Evolutionary conservation across 2,888 invertebrate genomes (phyloP).

Genomic region (Scelioninae gen. 1): DNA sequence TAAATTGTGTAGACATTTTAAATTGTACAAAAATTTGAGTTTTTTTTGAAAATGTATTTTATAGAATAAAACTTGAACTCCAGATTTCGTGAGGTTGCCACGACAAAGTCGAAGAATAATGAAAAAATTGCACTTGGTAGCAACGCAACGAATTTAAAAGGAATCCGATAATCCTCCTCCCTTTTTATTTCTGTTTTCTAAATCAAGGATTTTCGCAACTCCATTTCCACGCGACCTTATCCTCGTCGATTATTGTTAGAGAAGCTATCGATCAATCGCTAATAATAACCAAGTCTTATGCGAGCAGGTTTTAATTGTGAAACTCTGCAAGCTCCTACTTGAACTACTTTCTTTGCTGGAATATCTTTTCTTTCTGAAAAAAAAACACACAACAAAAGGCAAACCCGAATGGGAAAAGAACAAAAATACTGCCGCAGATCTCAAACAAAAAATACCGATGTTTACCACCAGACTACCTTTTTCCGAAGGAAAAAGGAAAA

Average conservation of each 20-base stretch:
- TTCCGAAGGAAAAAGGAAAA: background rate
- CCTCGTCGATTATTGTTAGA: slow-evolving; percentile 56
- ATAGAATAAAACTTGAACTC: background rate
- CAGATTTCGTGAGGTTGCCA: background rate
- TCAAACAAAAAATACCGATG: background rate
- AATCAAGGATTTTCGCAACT: slow-evolving; percentile 52
- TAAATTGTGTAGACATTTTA: too few species aligned
- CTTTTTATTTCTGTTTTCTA: slow-evolving; percentile 31
- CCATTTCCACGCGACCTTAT: slow-evolving; percentile 43
- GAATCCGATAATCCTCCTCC: slow-evolving; percentile 8
- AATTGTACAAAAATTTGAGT: too few species aligned
- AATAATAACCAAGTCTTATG: slow-evolving; percentile 61
- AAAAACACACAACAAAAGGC: slow-evolving; percentile 39
- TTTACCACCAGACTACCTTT: background rate
- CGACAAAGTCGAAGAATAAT: background rate
- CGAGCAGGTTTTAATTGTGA: slow-evolving; percentile 62
- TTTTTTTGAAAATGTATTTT: background rate
- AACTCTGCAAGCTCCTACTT: slow-evolving; percentile 63
- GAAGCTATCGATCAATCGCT: slow-evolving; percentile 64
- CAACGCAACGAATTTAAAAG: slow-evolving; percentile 8
- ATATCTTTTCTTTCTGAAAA: slow-evolving; percentile 34
- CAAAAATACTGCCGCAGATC: slow-evolving; percentile 2
- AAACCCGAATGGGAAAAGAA: background rate
- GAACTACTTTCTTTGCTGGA: slow-evolving; percentile 59
- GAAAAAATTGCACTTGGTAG: background rate